Conservation (phyloP, 2,888 invertebrate species). For the Eretmocerus hayati region DNA sequence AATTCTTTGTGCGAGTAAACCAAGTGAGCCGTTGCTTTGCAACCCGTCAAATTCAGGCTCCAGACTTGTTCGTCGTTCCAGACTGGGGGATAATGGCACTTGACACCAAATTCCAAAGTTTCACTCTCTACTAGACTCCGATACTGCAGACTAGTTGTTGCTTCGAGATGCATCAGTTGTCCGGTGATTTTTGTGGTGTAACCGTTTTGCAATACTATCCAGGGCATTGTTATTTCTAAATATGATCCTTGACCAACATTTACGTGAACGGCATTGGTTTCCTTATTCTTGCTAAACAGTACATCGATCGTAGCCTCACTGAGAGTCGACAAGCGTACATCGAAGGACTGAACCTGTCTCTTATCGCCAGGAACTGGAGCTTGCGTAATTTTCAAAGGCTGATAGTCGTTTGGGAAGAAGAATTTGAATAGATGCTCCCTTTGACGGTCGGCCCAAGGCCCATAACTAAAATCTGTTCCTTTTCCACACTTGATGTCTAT, state of each 20-base stretch:
- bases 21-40: constrained; percentile 87
- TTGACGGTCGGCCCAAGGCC: constrained; percentile 98
- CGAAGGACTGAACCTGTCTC: constrained; percentile 84
- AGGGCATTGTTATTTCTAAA: constrained; percentile 92
- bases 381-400: constrained; percentile 70
- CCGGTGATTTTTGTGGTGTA: constrained; percentile 88
- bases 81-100: constrained; percentile 80
- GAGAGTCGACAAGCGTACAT: constrained; percentile 82
- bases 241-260: constrained; percentile 94
- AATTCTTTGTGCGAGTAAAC: constrained; percentile 95
- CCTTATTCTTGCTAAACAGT: constrained; percentile 89
- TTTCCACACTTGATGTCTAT: constrained; percentile 93
- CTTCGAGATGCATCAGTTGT: constrained; percentile 87
- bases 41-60: constrained; percentile 84
- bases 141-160: constrained; percentile 90
- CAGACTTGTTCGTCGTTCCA: constrained; percentile 98
- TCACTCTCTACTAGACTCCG: constrained; percentile 90
- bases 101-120: constrained; percentile 85
- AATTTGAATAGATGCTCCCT: constrained; percentile 91
- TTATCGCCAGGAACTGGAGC: constrained; percentile 81
- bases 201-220: constrained; percentile 82
- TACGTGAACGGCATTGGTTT: constrained; percentile 95
- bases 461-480: constrained; percentile 92
- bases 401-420: constrained; percentile 88
- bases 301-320: constrained; percentile 94